Conservation (phyloP, 2,888 invertebrate species). For the Tiliacea aurago region DNA sequence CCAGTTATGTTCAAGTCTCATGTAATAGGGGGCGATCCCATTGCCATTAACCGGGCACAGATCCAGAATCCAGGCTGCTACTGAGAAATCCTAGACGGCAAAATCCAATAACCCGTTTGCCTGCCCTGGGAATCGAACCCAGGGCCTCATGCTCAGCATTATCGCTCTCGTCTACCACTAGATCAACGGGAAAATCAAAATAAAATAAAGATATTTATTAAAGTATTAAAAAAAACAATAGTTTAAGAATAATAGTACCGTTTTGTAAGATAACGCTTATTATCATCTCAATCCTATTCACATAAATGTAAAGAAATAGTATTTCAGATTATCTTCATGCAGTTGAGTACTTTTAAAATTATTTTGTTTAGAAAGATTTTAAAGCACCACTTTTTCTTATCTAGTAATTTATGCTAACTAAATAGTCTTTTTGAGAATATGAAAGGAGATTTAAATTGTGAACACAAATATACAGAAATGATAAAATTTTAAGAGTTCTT, state of each 20-base stretch:
- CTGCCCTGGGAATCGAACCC: neutral
- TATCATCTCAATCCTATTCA: neutral
- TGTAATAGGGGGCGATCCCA: neutral
- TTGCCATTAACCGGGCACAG: neutral
- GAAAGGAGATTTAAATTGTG: constrained; percentile 18
- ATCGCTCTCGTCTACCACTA: neutral
- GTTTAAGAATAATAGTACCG: neutral
- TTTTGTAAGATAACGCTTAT: neutral
- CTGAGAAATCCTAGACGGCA: neutral
- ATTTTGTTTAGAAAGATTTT: constrained; percentile 8
- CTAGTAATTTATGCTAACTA: constrained; percentile 12
- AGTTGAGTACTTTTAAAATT: constrained; percentile 3
- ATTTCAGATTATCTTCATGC: constrained; percentile 2
- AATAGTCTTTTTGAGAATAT: constrained; percentile 10
- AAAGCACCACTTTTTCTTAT: constrained; percentile 23
- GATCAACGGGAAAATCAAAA: neutral
- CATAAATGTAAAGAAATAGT: neutral
- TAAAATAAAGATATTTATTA: neutral
- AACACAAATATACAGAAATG: constrained; percentile 2
- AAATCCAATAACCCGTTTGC: neutral
- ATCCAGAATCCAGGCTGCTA: neutral
- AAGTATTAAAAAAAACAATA: neutral
- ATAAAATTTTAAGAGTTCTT: constrained; percentile 19
- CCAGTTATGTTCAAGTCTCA: neutral
- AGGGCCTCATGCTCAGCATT: neutral